phyloP scores from a whole-genome alignment of 2,888 invertebrate species.

The Nephrotoma flavescens region DNA sequence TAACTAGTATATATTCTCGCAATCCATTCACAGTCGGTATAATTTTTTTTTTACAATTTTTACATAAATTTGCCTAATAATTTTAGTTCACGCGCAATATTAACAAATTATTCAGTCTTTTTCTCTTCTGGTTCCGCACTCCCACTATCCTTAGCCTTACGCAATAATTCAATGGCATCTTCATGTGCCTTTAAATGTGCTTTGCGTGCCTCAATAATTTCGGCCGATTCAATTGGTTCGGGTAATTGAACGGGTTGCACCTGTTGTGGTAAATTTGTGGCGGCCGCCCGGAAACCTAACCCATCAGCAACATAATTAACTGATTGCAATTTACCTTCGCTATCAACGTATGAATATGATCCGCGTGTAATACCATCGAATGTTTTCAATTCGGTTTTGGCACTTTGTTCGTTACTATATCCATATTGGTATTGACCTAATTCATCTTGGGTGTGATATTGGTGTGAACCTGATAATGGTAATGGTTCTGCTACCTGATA shows the following conservation, averaged over 20 bases:
- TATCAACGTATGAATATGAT: constrained; percentile 38
- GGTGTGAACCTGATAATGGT: constrained; percentile 17
- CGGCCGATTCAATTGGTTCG: constrained; percentile 9
- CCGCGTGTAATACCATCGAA: constrained; percentile 37
- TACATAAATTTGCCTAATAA: neutral
- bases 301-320: constrained; percentile 36
- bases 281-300: constrained; percentile 38
- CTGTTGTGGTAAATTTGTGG: constrained; percentile 34
- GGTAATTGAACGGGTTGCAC: constrained; percentile 11
- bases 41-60: neutral
- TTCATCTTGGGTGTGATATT: constrained; percentile 38
- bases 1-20: neutral
- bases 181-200: constrained; percentile 14
- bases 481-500: constrained; percentile 11
- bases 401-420: constrained; percentile 36
- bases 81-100: neutral
- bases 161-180: constrained; percentile 11
- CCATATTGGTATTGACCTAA: constrained; percentile 39
- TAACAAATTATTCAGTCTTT: neutral
- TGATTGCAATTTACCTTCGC: constrained; percentile 35
- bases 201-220: constrained; percentile 12
- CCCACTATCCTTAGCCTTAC: neutral
- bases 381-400: constrained; percentile 36
- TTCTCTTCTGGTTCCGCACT: neutral
- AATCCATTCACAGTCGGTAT: neutral